Base-by-base conservation (phyloP, 2,113 vertebrate species). In the Paralichthys olivaceus region DNA sequence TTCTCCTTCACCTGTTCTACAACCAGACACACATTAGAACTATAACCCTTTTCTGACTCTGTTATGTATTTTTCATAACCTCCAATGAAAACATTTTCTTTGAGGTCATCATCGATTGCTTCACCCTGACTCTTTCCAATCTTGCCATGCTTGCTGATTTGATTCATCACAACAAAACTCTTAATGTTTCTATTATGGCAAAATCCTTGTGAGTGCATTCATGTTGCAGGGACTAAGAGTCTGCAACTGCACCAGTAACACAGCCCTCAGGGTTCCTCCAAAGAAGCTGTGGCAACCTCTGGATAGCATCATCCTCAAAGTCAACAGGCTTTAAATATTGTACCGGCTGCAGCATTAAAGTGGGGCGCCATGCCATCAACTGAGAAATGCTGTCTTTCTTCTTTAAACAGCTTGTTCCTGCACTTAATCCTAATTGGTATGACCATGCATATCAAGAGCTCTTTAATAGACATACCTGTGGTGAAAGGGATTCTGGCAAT, bases 391-490 rank as follows among this genome's bases (percentile, higher is more conserved):
- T 12, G 37, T 59, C 49, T 55, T 65, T 77, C n/a, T 63, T 61
- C n/a, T 75, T 62, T 57, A 56, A 67, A 45, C 23, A 22, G 28
- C 12, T 70, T 77, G 37, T 63, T 83, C 84, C 58, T 23, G 19
- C 25, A 65, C 22, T 68, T 77, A 61, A 60, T 75, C 59, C 49
- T 79, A 66, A 83, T 63, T 65, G 56, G 20, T 32, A 79, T 55
- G 25, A 73, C 58, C 20, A 69, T 23, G 58, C 53, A 81, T 28
- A 84, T 51, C 60, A 67, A 34, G 43, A 62, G 19, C 9, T 73
- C 75, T 72, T 84, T 56, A 84, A 69, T 37, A 59, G 47, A 59
- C 32, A 57, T 32, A 81, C 59, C 71, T 87, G 56, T 60, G 49
- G 47, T 83, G 29, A 77, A 47, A 78, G 20, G 73, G 25, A 72